A percentile compares a stretch with the other conserved stretches of the same genome.
phyloP scores from a whole-genome alignment of 2,888 invertebrate species.

The Synanthedon andrenaeformis region DNA sequence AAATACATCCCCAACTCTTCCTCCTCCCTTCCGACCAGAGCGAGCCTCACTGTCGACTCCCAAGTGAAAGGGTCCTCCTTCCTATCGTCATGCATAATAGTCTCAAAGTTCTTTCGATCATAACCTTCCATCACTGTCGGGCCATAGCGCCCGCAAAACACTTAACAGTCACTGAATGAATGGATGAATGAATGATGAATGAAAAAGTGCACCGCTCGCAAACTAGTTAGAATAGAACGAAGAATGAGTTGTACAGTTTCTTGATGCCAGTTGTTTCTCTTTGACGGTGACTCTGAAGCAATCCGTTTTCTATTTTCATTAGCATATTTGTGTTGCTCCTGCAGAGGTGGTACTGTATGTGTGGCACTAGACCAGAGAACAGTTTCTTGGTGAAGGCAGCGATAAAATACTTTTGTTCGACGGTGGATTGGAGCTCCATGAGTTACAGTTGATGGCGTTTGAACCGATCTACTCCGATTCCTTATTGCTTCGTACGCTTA shows the following conservation, averaged over 20 bases:
- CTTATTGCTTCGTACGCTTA: constrained; percentile 2
- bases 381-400: constrained; percentile 38
- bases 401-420: constrained; percentile 35
- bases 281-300: constrained; percentile 85
- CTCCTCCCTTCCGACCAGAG: constrained; percentile 39
- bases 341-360: constrained; percentile 42
- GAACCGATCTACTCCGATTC: constrained; percentile 23
- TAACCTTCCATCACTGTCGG: constrained; percentile 47
- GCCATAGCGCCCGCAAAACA: constrained; percentile 28
- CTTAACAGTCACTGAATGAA: constrained; percentile 39
- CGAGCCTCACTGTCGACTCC: constrained; percentile 50
- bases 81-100: constrained; percentile 45
- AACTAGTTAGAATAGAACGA: constrained; percentile 82
- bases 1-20: constrained; percentile 50
- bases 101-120: constrained; percentile 22
- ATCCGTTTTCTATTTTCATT: constrained; percentile 78
- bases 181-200: constrained; percentile 24
- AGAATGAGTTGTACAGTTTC: constrained; percentile 88
- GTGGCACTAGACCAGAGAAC: constrained; percentile 32
- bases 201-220: constrained; percentile 11
- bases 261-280: constrained; percentile 87
- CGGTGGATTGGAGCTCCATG: constrained; percentile 41
- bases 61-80: constrained; percentile 47
- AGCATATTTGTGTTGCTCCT: constrained; percentile 71
- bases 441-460: constrained; percentile 20